A percentile compares a stretch with the other conserved stretches of the same genome.
These are phyloP conservation scores for Anolis apletophallus DNA, from an alignment of 2,797 vertebrate genomes.

Conservation along the genomic window DNA sequence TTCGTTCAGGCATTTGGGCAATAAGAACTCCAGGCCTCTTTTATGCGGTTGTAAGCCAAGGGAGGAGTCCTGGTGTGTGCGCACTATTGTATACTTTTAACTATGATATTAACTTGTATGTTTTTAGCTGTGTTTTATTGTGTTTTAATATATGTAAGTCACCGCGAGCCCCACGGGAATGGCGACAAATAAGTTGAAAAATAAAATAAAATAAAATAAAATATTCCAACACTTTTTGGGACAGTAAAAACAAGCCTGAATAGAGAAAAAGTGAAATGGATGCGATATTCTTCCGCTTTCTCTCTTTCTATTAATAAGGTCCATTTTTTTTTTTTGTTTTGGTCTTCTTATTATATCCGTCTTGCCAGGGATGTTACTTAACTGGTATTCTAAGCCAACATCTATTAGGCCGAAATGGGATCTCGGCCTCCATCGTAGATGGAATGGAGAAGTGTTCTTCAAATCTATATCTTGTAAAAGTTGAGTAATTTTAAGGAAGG, in stretches of 20 bases:
- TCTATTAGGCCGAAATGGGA: neutral
- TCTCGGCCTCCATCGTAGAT: neutral
- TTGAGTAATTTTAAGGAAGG: slow-evolving; percentile 59
- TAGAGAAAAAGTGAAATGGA: neutral
- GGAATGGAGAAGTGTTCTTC: slow-evolving; percentile 57
- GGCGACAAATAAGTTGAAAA: too few species aligned
- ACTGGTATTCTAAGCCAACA: neutral
- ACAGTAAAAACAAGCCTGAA: neutral
- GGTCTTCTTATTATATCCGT: slow-evolving; percentile 13
- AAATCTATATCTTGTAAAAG: slow-evolving; percentile 55
- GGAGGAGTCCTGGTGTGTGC: too few species aligned
- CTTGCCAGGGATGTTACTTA: neutral
- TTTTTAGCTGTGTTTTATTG: too few species aligned
- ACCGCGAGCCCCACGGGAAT: too few species aligned
- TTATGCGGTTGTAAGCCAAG: too few species aligned
- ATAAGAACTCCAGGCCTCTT: too few species aligned
- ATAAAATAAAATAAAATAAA: too few species aligned
- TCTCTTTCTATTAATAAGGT: slow-evolving; percentile 58
- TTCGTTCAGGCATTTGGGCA: too few species aligned
- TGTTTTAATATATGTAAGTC: too few species aligned
- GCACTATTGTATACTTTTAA: too few species aligned
- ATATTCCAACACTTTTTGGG: too few species aligned
- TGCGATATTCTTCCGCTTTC: slow-evolving; percentile 61
- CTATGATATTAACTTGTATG: too few species aligned
- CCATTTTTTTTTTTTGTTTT: slow-evolving; percentile 54